Evolutionary conservation across 2,888 invertebrate genomes (phyloP).

Genomic region (Agrotis clavis): DNA sequence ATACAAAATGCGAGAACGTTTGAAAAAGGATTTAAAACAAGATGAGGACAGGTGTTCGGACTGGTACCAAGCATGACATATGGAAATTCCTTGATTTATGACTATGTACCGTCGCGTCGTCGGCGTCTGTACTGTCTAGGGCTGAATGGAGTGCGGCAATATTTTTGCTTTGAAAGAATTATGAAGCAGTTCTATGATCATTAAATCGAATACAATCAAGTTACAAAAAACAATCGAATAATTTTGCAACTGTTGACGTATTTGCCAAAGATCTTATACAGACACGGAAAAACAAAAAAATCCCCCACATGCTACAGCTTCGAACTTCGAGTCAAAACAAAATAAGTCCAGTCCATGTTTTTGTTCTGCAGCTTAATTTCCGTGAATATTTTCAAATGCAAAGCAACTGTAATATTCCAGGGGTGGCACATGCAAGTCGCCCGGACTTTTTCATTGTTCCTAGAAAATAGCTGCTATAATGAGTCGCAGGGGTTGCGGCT

Average conservation of each 20-base stretch:
- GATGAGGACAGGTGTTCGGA: constrained; percentile 64
- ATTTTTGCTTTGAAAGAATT: constrained; percentile 46
- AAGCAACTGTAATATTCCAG: constrained; percentile 58
- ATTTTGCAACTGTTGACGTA: constrained; percentile 9
- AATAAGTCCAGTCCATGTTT: constrained; percentile 51
- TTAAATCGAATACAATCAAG: background rate
- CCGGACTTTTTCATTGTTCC: constrained; percentile 67
- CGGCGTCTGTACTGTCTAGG: constrained; percentile 41
- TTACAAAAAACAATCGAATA: constrained; percentile 5
- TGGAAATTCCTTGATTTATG: constrained; percentile 67
- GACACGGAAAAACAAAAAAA: constrained; percentile 23
- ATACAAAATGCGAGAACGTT: constrained; percentile 49
- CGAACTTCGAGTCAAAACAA: constrained; percentile 33
- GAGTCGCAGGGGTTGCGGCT: constrained; percentile 60
- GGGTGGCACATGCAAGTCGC: constrained; percentile 51
- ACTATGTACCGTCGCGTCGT: constrained; percentile 39
- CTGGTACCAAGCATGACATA: constrained; percentile 55
- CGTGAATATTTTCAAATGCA: constrained; percentile 56
- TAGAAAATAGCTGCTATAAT: constrained; percentile 62
- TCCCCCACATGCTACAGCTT: constrained; percentile 7
- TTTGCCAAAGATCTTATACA: constrained; percentile 21
- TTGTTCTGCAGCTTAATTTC: constrained; percentile 47
- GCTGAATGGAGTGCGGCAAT: constrained; percentile 36
- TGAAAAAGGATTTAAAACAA: constrained; percentile 55
- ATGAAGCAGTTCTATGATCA: constrained; percentile 9